Conservation (phyloP, 1,140 invertebrate species). For the Chelonus insularis region DNA sequence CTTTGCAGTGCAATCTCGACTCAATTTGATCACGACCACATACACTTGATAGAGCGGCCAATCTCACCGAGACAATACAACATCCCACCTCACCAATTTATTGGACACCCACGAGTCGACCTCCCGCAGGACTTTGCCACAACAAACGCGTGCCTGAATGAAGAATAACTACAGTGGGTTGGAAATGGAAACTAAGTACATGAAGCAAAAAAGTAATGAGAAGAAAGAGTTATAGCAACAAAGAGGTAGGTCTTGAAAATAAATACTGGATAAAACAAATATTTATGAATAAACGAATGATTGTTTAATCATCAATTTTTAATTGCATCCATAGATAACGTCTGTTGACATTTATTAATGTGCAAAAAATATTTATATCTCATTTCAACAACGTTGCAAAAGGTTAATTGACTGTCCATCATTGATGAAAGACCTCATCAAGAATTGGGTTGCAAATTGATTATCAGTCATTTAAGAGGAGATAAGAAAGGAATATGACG, state of each 20-base stretch:
- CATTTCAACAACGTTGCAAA: too few species aligned
- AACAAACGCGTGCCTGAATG: constrained; percentile 4
- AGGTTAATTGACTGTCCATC: too few species aligned
- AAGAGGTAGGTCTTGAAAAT: neutral
- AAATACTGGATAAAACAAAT: neutral
- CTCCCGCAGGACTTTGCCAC: constrained; percentile 15
- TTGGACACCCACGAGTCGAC: constrained; percentile 48
- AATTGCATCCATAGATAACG: neutral
- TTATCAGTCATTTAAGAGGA: neutral
- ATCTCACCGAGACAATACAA: constrained; percentile 51
- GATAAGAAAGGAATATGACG: neutral
- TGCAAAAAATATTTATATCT: too few species aligned
- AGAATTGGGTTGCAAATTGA: too few species aligned
- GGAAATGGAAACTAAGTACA: constrained; percentile 2
- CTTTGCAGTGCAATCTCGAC: neutral
- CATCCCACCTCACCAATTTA: constrained; percentile 51
- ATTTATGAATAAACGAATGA: too few species aligned
- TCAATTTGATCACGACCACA: neutral
- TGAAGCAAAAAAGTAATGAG: neutral
- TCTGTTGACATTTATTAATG: too few species aligned
- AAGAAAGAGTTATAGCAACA: neutral
- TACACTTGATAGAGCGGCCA: constrained; percentile 33
- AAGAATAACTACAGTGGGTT: neutral
- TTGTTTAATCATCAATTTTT: neutral
- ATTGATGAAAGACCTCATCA: too few species aligned